A percentile compares a stretch with the other conserved stretches of the same genome.
Evolutionary conservation across 2,797 vertebrate genomes (phyloP).

Genomic region (Trachurus trachurus): DNA sequence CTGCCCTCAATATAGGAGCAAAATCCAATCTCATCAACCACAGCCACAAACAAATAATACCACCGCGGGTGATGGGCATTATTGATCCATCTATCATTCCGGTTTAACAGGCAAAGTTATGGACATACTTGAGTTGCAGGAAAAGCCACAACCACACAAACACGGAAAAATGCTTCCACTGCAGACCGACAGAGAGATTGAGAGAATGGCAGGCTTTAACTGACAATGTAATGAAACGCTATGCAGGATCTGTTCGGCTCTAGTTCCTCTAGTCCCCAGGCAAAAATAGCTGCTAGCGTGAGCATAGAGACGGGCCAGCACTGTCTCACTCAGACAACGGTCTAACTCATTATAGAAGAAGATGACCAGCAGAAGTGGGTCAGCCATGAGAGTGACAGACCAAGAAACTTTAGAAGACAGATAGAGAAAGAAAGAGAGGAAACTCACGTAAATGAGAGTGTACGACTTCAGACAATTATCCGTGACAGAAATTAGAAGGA

Average conservation of each 20-base stretch:
- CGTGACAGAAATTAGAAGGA: constrained; percentile 16
- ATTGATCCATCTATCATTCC: constrained; percentile 64
- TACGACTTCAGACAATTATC: constrained; percentile 18
- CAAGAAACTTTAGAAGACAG: constrained; percentile 41
- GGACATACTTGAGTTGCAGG: constrained; percentile 3
- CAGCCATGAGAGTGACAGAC: constrained; percentile 57
- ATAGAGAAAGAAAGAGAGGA: constrained; percentile 14
- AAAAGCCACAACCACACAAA: constrained; percentile 36
- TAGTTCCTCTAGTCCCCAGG: constrained; percentile 62
- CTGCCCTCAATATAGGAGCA: constrained; percentile 56
- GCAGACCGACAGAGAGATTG: constrained; percentile 34
- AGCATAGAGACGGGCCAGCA: constrained; percentile 48
- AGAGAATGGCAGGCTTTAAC: constrained; percentile 30
- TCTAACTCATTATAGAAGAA: constrained; percentile 63
- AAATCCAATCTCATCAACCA: constrained; percentile 73
- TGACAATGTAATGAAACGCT: constrained; percentile 51
- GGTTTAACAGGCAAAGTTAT: constrained; percentile 25
- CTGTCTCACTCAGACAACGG: constrained; percentile 46
- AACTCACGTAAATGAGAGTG: constrained; percentile 11
- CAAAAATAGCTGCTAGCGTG: constrained; percentile 55
- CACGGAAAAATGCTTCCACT: constrained; percentile 27
- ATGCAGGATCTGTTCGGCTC: constrained; percentile 70
- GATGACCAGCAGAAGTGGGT: constrained; percentile 80
- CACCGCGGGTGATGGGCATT: constrained; percentile 51
- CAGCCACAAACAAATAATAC: constrained; percentile 64